phyloP scores from a whole-genome alignment of 2,888 invertebrate genomes.

The Siphlonurus alternatus region DNA sequence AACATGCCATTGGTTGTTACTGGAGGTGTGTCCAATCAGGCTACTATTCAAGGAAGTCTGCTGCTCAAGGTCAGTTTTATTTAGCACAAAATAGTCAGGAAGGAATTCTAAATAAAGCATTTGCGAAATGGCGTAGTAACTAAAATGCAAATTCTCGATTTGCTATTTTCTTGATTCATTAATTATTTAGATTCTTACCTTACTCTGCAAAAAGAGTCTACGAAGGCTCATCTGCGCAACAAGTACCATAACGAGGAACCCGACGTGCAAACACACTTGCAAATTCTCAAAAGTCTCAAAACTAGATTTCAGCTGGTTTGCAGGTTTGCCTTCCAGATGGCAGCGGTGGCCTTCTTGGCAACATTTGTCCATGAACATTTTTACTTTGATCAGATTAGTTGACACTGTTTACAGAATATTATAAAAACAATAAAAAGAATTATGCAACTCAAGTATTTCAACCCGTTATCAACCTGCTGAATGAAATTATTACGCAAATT shows the following conservation, averaged over 20 bases:
- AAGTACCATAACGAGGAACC: not conserved
- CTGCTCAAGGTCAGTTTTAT: not conserved
- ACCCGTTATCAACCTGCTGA: too few relatives aligned
- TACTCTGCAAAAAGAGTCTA: not conserved
- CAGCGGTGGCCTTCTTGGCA: not conserved
- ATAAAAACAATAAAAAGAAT: too few relatives aligned
- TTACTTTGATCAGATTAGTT: too few relatives aligned
- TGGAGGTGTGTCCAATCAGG: slow-evolving; percentile 1
- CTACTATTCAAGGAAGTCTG: not conserved
- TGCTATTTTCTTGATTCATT: not conserved
- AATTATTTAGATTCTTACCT: not conserved
- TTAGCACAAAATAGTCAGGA: not conserved
- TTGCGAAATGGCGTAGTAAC: not conserved
- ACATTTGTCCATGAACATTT: too few relatives aligned
- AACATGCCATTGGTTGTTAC: not conserved
- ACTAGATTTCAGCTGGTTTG: not conserved
- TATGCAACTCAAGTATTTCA: too few relatives aligned
- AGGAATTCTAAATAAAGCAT: not conserved
- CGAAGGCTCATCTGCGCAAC: not conserved
- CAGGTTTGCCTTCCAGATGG: not conserved
- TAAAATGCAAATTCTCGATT: not conserved
- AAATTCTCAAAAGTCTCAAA: not conserved
- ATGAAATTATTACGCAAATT: too few relatives aligned
- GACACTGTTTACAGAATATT: too few relatives aligned
- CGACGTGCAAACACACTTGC: not conserved